phyloP scores from a whole-genome alignment of 2,888 invertebrate genomes.

The Lasius platythorax region DNA sequence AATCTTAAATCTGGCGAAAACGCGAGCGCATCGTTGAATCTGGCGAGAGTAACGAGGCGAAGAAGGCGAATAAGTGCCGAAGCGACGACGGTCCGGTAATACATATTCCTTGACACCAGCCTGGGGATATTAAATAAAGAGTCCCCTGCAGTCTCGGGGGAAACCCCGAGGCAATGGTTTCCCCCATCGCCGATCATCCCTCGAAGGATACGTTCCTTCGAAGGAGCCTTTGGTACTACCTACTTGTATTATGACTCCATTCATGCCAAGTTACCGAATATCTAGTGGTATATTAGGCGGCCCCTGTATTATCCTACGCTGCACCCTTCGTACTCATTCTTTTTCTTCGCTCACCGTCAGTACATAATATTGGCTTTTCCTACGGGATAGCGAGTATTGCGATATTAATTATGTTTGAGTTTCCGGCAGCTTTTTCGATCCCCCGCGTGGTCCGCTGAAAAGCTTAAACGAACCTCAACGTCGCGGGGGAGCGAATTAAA shows the following conservation, averaged over 20 bases:
- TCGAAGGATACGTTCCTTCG: conserved; percentile 68
- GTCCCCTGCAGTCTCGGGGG: conserved; percentile 78
- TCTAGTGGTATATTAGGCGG: conserved; percentile 75
- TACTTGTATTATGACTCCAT: conserved; percentile 78
- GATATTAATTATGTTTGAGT: conserved; percentile 77
- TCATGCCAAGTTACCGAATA: conserved; percentile 81
- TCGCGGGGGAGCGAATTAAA: conserved; percentile 47
- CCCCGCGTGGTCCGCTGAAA: conserved; percentile 40
- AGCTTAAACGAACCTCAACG: conserved; percentile 49
- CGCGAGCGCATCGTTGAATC: conserved; percentile 43
- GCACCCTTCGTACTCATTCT: conserved; percentile 33
- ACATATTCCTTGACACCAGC: conserved; percentile 82
- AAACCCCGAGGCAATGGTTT: conserved; percentile 74
- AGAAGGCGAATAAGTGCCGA: conserved; percentile 67
- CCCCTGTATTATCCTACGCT: conserved; percentile 55
- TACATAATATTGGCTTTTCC: conserved; percentile 62
- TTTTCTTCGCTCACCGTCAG: not conserved
- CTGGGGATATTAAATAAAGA: conserved; percentile 84
- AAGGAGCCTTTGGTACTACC: conserved; percentile 64
- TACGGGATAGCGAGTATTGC: conserved; percentile 63
- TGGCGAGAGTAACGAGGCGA: conserved; percentile 52
- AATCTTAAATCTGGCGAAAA: conserved; percentile 10
- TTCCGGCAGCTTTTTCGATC: conserved; percentile 55
- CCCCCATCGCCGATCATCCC: conserved; percentile 76
- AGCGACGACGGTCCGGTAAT: conserved; percentile 66